Base-by-base conservation (phyloP, 2,888 invertebrate genomes). In the Epirrhoe tristata region DNA sequence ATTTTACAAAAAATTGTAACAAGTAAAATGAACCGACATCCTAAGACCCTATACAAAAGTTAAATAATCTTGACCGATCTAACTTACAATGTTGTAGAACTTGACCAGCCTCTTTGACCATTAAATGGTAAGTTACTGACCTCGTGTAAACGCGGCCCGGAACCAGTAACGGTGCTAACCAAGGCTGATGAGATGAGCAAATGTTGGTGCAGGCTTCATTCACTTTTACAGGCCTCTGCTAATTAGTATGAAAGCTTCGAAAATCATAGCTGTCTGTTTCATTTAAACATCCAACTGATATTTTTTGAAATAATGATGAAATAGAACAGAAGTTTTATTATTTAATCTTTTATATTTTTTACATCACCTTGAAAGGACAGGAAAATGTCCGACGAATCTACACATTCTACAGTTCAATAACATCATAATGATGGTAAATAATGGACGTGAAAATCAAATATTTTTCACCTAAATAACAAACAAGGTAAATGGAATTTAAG, bases 121-220 rank as follows among this genome's bases (percentile, higher is more conserved):
- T 43, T 43, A 43, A 43, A 12, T 55, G 12, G 58, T 34, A 34
- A 34, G 24, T 14, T 39, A 34, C 63, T 56, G 36, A 6, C 58
- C 52, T 60, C 39, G 53, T 57, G 12, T 52, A 14, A 63, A 67
- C 31, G 39, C 46, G 50, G 59, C 67, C 46, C 24, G 53, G 64
- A 58, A 63, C 71, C 71, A 66, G 69, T 72, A 73, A 71, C 72
- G 58, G 70, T 78, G 72, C 69, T 77, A 77, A 77, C 71, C 62
- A 67, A 58, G 51, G 58, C 63, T 60, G 58, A 74, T 72, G 70
- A 65, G 72, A 69, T 74, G 69, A 56, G 65, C 63, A 67, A 70
- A 74, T 63, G 70, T 66, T 59, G 53, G 54, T 59, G 56, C 59
- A 39, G 54, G 46, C 51, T 60, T 57, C 57, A 53, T 66, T 70